These are phyloP conservation scores for Echinops telfairi DNA, from an alignment of 2,113 vertebrate species.

Conservation along the genomic window DNA sequence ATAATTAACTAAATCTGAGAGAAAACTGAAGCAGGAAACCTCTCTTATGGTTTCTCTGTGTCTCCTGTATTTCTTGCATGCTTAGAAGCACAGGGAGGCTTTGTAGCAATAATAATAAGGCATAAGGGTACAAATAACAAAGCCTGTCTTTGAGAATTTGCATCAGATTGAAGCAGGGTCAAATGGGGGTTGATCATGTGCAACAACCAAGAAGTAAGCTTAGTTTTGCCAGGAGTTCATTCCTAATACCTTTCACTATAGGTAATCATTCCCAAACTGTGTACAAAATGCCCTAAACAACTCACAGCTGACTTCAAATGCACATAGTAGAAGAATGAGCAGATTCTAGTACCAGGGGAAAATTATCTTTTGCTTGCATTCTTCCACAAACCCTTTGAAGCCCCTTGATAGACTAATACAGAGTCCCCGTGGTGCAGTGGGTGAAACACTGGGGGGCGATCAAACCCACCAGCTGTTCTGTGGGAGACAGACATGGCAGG, in stretches of 20 bases:
- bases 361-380: too few relatives aligned
- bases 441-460: too few relatives aligned
- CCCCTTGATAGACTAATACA: too few relatives aligned
- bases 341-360: too few relatives aligned
- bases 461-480: too few relatives aligned
- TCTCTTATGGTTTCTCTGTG: not conserved
- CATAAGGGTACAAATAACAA: not conserved
- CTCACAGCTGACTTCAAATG: conserved; percentile 59
- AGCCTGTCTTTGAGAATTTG: not conserved
- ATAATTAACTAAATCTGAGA: conserved; percentile 52
- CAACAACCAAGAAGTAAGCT: not conserved
- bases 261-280: conserved; percentile 76
- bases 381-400: conserved; percentile 63
- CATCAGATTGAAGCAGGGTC: not conserved
- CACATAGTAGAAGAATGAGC: too few relatives aligned
- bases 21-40: conserved; percentile 9
- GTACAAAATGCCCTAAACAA: conserved; percentile 76
- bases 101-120: too few relatives aligned
- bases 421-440: too few relatives aligned
- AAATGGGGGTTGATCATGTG: not conserved
- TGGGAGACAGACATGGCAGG: too few relatives aligned
- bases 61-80: not conserved
- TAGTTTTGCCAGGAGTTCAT: conserved; percentile 5
- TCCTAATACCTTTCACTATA: conserved; percentile 63
- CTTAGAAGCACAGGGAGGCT: not conserved